Evolutionary conservation across 2,113 vertebrate genomes (phyloP), one percentile per base, ranked within the genome.

Genomic region (Hucho hucho): DNA sequence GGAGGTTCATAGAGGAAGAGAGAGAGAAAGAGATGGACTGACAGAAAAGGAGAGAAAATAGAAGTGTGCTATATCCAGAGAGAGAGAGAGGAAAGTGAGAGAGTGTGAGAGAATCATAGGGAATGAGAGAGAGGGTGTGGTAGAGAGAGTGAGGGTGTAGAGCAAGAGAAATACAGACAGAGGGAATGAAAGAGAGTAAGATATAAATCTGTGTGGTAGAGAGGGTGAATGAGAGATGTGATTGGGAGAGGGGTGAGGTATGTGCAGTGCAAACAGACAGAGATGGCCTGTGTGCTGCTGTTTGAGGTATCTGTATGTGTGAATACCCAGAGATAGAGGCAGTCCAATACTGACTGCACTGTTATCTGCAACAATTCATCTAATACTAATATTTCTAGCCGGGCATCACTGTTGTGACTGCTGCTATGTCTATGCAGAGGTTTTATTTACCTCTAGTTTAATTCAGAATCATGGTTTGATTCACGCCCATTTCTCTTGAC

Each of bases 191-290:
- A 43, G 37, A 72, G 68, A 70, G 64, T 20, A 32, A 63, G 70
- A 76, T 43, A 78, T 7, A 72, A 66, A 72, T 43, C 37, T 29
- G 53, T 20, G 24, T 16, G 22, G 49, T 28, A 61, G 70, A 63
- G 81, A 90, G 91, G 92, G 93, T 93, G 93, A 89, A 88, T 94
- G 37, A 91, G 84, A 91, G 84, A 87, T 87, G 91, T 93, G 87
- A 91, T 93, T 93, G 90, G 92, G 91, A 93, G 93, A 95, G 95
- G 89, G 91, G 89, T 76, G 89, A 95, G 91, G 92, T 92, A 93
- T 95, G 94, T 94, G 89, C 89, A 93, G 91, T 88, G 85, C 91
- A 95, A 94, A 94, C 92, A 94, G 86, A 89, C 84, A 84, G 88
- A 89, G 63, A 25, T 26, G 63, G 63, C 12, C 63, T 53, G 14